Percentiles rank a stretch among this genome's conserved stretches.
These are phyloP conservation scores for Larimichthys polyactis DNA, from an alignment of 2,113 vertebrate genomes.

Conservation along the genomic window DNA sequence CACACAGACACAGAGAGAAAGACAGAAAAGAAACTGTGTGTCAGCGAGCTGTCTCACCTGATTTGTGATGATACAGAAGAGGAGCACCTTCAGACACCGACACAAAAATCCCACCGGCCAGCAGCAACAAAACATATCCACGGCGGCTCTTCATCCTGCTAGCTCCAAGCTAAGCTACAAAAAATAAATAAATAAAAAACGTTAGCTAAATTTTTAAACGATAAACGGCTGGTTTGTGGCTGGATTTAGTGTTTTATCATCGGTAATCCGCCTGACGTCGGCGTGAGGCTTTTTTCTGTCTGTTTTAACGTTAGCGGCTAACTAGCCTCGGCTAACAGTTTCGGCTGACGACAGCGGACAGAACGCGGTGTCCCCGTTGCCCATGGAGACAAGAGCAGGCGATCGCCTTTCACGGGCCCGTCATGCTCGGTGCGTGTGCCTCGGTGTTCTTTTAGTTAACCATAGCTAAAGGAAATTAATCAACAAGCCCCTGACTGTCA, in stretches of 20 bases:
- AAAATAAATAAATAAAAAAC: conserved; percentile 48
- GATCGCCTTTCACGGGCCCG: conserved; percentile 46
- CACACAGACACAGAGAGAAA: too few relatives aligned
- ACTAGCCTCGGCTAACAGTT: conserved; percentile 73
- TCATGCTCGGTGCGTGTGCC: conserved; percentile 48
- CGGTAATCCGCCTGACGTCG: conserved; percentile 16
- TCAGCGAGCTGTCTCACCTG: conserved; percentile 76
- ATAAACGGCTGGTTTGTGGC: conserved; percentile 1
- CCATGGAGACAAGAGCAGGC: conserved; percentile 51
- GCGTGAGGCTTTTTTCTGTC: conserved; percentile 31
- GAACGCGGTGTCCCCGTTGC: conserved; percentile 44
- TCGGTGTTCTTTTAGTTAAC: conserved; percentile 25
- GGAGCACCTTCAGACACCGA: conserved; percentile 79
- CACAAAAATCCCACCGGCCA: conserved; percentile 73
- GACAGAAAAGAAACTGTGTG: not conserved
- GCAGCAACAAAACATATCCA: conserved; percentile 79
- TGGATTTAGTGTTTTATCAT: conserved; percentile 53
- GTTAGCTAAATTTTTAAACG: conserved; percentile 38
- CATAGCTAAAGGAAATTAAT: conserved; percentile 26
- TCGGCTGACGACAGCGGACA: conserved; percentile 78
- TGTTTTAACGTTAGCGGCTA: conserved; percentile 67
- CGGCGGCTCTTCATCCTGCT: conserved; percentile 79
- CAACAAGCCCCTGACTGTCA: conserved; percentile 67
- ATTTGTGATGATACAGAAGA: conserved; percentile 66
- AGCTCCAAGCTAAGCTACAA: conserved; percentile 53